phyloP scores from a whole-genome alignment of 1,140 invertebrate genomes.

The Cecropterus lyciades region DNA sequence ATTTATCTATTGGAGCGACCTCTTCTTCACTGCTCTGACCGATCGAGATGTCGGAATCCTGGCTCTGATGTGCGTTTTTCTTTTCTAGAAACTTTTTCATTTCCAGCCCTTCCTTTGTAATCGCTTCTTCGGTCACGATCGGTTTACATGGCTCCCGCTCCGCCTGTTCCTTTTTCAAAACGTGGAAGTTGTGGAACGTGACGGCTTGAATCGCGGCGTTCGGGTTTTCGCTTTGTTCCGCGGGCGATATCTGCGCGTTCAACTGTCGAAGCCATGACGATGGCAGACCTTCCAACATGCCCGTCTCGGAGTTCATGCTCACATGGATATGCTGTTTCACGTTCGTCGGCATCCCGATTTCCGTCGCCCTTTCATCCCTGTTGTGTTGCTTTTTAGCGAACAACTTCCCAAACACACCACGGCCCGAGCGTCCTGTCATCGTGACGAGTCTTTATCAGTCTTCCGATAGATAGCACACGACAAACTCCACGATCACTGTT shows the following conservation, averaged over 20 bases:
- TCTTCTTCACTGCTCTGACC: slow-evolving; percentile 81
- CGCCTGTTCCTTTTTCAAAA: slow-evolving; percentile 90
- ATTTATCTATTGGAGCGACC: slow-evolving; percentile 54
- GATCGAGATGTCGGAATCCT: slow-evolving; percentile 85
- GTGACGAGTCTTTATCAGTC: slow-evolving; percentile 54
- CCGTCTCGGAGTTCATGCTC: slow-evolving; percentile 90
- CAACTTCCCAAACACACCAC: slow-evolving; percentile 79
- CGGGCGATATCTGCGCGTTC: slow-evolving; percentile 93
- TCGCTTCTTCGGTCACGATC: slow-evolving; percentile 90
- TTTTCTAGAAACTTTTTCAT: slow-evolving; percentile 90
- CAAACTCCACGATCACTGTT: slow-evolving; percentile 56
- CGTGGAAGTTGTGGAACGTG: slow-evolving; percentile 94
- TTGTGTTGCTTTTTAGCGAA: slow-evolving; percentile 75
- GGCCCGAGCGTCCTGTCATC: slow-evolving; percentile 80
- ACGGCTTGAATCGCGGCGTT: slow-evolving; percentile 93
- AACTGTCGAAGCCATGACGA: slow-evolving; percentile 91
- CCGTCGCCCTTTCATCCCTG: slow-evolving; percentile 79
- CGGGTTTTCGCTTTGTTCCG: slow-evolving; percentile 96
- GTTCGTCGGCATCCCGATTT: slow-evolving; percentile 90
- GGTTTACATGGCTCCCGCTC: slow-evolving; percentile 88
- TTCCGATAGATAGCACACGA: slow-evolving; percentile 52
- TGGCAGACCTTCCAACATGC: slow-evolving; percentile 91
- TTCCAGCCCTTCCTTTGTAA: slow-evolving; percentile 91
- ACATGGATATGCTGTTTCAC: slow-evolving; percentile 93
- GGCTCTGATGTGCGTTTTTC: slow-evolving; percentile 87